Evolutionary conservation across 2,797 vertebrate species (phyloP).

Genomic region (Poecilia velifera): DNA sequence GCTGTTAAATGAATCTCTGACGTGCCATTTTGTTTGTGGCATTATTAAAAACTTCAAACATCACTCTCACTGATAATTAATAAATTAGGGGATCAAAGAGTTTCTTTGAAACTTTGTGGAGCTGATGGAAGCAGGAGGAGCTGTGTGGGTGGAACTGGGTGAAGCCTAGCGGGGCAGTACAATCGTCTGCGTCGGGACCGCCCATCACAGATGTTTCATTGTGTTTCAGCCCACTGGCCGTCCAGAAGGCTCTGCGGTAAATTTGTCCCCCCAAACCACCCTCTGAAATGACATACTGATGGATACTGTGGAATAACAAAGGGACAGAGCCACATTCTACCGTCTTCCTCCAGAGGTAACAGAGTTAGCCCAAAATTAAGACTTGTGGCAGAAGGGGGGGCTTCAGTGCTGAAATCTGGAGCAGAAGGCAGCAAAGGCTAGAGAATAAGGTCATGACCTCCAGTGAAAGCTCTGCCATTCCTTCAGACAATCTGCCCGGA

Average conservation of each 20-base stretch:
- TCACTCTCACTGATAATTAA: not conserved
- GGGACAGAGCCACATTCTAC: conserved; percentile 18
- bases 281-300: conserved; percentile 41
- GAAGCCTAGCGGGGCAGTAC: not conserved
- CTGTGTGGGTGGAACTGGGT: conserved; percentile 22
- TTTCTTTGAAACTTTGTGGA: not conserved
- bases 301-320: conserved; percentile 52
- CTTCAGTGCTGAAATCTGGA: not conserved
- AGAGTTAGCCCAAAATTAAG: conserved; percentile 10
- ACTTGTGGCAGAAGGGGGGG: not conserved
- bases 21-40: not conserved
- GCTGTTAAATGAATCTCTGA: not conserved
- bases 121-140: not conserved
- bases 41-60: not conserved
- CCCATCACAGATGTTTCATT: conserved; percentile 75
- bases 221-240: conserved; percentile 39
- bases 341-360: conserved; percentile 14
- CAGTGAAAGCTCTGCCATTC: conserved; percentile 48
- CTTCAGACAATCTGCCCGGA: conserved; percentile 40
- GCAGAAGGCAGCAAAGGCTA: conserved; percentile 48
- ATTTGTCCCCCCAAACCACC: not conserved
- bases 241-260: conserved; percentile 66
- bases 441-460: conserved; percentile 47
- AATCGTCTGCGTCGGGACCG: conserved; percentile 49
- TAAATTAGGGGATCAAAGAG: conserved; percentile 1